phyloP scores from a whole-genome alignment of 2,888 invertebrate genomes.

The Agrilus mali region DNA sequence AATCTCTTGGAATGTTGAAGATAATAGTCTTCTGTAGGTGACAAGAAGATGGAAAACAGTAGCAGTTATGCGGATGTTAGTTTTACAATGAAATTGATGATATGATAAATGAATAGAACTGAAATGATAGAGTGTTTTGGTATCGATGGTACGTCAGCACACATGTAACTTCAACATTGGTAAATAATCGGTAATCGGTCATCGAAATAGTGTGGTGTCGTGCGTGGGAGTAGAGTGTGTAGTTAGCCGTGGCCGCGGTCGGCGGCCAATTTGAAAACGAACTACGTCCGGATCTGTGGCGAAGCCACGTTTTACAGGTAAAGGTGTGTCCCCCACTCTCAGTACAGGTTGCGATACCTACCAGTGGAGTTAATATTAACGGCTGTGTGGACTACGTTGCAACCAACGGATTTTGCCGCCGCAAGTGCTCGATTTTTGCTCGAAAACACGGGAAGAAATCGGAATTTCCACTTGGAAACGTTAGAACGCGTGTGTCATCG shows the following conservation, averaged over 20 bases:
- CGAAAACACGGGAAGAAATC: slow-evolving; percentile 10
- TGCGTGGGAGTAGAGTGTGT: background rate
- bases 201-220: background rate
- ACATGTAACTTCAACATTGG: background rate
- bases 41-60: too few species aligned
- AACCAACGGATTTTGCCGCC: slow-evolving; percentile 15
- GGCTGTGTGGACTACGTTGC: slow-evolving; percentile 14
- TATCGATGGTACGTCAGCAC: background rate
- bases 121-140: too few species aligned
- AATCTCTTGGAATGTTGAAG: too few species aligned
- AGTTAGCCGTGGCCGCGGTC: too few species aligned
- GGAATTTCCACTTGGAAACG: background rate
- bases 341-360: slow-evolving; percentile 16
- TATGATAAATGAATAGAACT: too few species aligned
- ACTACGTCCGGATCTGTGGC: slow-evolving; percentile 12
- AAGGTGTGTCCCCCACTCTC: slow-evolving; percentile 13
- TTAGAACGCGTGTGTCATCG: background rate
- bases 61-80: too few species aligned
- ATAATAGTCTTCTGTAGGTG: too few species aligned
- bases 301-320: slow-evolving; percentile 17
- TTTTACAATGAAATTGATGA: too few species aligned
- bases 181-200: background rate
- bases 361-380: slow-evolving; percentile 16
- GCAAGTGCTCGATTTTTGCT: slow-evolving; percentile 15
- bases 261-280: slow-evolving; percentile 1